These are phyloP conservation scores for Galerucella calmariensis DNA, from an alignment of 2,888 invertebrate genomes.

Conservation along the genomic window DNA sequence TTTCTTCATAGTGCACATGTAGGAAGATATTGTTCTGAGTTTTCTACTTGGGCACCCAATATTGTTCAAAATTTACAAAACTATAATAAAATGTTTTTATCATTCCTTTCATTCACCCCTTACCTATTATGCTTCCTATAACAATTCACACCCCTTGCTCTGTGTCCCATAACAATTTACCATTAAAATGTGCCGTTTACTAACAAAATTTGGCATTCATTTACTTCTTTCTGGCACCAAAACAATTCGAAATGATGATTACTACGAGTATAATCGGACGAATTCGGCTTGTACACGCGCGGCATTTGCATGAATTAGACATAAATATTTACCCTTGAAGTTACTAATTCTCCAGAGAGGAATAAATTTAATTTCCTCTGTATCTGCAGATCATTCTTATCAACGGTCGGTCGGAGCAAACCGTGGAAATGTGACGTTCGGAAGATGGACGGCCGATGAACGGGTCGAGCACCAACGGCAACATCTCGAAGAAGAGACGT, in stretches of 20 bases:
- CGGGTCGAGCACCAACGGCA: slow-evolving; percentile 44
- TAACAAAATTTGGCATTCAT: slow-evolving; percentile 20
- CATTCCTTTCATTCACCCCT: too few relatives aligned
- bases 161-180: background rate
- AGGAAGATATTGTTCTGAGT: too few relatives aligned
- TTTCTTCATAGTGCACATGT: too few relatives aligned
- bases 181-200: slow-evolving; percentile 11
- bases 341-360: slow-evolving; percentile 53
- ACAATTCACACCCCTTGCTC: background rate
- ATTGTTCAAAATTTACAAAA: too few relatives aligned
- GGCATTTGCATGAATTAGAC: slow-evolving; percentile 51
- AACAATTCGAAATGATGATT: slow-evolving; percentile 35
- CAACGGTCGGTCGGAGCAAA: slow-evolving; percentile 52
- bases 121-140: too few relatives aligned
- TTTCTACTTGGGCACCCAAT: too few relatives aligned
- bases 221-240: slow-evolving; percentile 24
- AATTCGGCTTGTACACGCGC: slow-evolving; percentile 33
- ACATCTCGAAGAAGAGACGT: background rate
- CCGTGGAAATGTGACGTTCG: slow-evolving; percentile 57
- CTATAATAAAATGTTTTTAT: too few relatives aligned
- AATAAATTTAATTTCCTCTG: slow-evolving; percentile 62
- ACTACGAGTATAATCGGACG: slow-evolving; percentile 35
- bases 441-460: slow-evolving; percentile 60
- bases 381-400: slow-evolving; percentile 60
- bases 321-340: slow-evolving; percentile 56